Conservation (phyloP, 2,888 invertebrate genomes). For the Pachliopta kotzebuea region DNA sequence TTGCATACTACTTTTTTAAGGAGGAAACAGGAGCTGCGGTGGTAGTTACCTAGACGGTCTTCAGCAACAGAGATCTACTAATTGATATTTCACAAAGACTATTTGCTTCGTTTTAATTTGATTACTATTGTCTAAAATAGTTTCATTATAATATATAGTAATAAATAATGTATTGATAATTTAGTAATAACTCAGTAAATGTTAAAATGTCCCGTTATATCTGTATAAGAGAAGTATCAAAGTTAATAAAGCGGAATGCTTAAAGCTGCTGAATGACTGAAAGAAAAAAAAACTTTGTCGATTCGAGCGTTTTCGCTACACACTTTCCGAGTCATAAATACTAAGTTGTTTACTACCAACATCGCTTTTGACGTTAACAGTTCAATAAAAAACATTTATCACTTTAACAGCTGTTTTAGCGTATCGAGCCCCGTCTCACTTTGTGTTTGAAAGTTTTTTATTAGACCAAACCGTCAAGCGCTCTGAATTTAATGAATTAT, state of each 20-base stretch:
- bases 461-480: constrained; percentile 11
- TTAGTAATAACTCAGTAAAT: too few species aligned
- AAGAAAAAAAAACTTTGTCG: constrained; percentile 30
- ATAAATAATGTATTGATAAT: too few species aligned
- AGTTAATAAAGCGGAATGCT: background rate
- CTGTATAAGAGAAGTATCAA: background rate
- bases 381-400: constrained; percentile 62
- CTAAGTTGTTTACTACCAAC: constrained; percentile 64
- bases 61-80: too few species aligned
- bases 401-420: constrained; percentile 51
- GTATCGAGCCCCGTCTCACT: constrained; percentile 28
- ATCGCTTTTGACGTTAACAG: constrained; percentile 64
- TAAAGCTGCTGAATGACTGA: constrained; percentile 17
- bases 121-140: too few species aligned
- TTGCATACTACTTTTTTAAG: too few species aligned
- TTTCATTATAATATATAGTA: too few species aligned
- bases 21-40: too few species aligned
- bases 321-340: constrained; percentile 56
- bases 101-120: too few species aligned
- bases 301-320: constrained; percentile 37
- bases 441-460: constrained; percentile 23
- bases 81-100: too few species aligned
- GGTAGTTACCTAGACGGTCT: too few species aligned
- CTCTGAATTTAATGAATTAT: constrained; percentile 11
- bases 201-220: too few species aligned